phyloP scores from a whole-genome alignment of 35 echinoderm and acorn worm species.

The Hemicentrotus pulcherrimus region DNA sequence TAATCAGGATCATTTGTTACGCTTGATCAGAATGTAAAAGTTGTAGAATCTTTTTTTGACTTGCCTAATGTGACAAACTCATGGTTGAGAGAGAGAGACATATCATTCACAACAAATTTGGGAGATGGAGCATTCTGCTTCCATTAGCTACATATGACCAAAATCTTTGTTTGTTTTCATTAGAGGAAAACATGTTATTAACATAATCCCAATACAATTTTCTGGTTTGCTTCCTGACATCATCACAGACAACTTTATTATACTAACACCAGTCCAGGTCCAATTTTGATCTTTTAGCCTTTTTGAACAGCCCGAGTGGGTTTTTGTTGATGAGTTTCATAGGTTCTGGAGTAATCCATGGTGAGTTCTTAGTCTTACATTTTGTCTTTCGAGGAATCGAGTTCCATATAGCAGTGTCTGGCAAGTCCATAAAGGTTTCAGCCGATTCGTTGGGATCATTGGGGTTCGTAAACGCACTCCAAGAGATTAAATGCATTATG shows the following conservation, averaged over 20 bases:
- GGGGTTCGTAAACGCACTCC: constrained; percentile 41
- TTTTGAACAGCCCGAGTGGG: constrained; percentile 44
- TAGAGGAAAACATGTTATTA: constrained; percentile 23
- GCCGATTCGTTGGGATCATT: constrained; percentile 25
- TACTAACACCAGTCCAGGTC: constrained; percentile 36
- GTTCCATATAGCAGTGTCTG: constrained; percentile 49
- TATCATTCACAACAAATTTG: not conserved
- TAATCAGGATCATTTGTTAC: too few species aligned
- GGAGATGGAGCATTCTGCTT: constrained; percentile 44
- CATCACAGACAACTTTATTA: constrained; percentile 50
- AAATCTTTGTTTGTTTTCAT: constrained; percentile 44
- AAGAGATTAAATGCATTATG: constrained; percentile 37
- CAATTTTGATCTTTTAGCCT: constrained; percentile 15
- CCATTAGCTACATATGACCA: constrained; percentile 44
- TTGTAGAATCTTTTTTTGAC: too few species aligned
- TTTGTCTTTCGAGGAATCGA: constrained; percentile 49
- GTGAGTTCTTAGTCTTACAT: not conserved
- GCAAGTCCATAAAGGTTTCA: constrained; percentile 42
- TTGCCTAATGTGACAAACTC: too few species aligned
- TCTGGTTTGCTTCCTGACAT: not conserved
- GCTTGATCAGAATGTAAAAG: too few species aligned
- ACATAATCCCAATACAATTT: constrained; percentile 56
- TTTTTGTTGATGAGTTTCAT: constrained; percentile 55
- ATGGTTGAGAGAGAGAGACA: not conserved
- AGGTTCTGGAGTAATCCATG: constrained; percentile 43